Evolutionary conservation across 1,140 invertebrate genomes (phyloP), one percentile per base, ranked within the genome.

Genomic region (Lasaia peninsularis): DNA sequence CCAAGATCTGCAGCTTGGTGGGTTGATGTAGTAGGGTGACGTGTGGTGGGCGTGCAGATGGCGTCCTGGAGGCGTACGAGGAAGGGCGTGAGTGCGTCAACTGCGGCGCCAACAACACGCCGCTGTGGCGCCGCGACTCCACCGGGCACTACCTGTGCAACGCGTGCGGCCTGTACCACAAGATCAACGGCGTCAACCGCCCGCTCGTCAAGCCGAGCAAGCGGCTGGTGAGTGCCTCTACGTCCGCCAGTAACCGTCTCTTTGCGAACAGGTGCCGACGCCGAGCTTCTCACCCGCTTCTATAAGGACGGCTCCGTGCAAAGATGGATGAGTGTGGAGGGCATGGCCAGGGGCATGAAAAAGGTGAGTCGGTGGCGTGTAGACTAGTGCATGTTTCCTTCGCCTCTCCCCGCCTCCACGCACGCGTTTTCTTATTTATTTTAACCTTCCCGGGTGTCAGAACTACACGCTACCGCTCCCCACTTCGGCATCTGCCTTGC

Each of bases 111-210:
- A 98, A 97, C 71, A 97, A 96, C 48, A 99, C 97, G 2, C 98
- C 98, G 7, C 91, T 99, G 44, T 99, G 98, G 98, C 92, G 98
- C 53, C 91, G 98, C 62, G 98, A 99, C 87, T 95, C 96, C 44
- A 98, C 97, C 48, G 97, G 98, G 0, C 97, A 99, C 91, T 99
- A 99, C 90, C 91, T 99, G 65, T 99, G 98, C 92, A 99, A 99
- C 89, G 98, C 98, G 37, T 99, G 98, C 90, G 96, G 97, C 58
- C 92, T 98, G 34, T 98, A 98, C 91, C 96, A 97, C 89, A 98
- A 98, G 91, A 97, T 98, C 93, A 98, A 98, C 90, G 96, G 96
- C 69, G 96, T 96, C 92, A 97, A 97, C 89, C 91, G 96, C 64
- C 96, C 96, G 35, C 91, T 97, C 69, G 95, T 97, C 63, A 96